Evolutionary conservation across 2,797 vertebrate genomes (phyloP).

Genomic region (Sebastes itinus): DNA sequence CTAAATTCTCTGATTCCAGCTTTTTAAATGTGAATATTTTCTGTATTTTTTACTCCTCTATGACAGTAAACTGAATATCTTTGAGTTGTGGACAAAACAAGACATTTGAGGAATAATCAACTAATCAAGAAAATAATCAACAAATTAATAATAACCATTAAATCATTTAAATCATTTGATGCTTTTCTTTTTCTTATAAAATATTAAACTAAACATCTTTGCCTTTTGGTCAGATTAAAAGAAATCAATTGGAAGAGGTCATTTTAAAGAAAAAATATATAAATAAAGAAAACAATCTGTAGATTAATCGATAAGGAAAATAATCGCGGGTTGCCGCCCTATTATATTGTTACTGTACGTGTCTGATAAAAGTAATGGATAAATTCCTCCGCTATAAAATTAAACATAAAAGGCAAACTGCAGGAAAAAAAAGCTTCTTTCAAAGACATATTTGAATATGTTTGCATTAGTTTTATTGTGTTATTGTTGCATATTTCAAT

Average conservation of each 20-base stretch:
- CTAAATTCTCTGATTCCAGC: no score
- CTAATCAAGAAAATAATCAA: no score
- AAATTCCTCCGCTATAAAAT: neutral
- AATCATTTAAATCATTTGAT: neutral
- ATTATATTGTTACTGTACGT: neutral
- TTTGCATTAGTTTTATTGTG: neutral
- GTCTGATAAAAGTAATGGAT: neutral
- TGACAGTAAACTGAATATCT: no score
- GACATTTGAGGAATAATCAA: no score
- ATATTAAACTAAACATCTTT: neutral
- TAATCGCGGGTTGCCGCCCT: fast-evolving
- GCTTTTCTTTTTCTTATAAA: neutral
- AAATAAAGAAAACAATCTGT: neutral
- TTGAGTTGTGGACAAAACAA: no score
- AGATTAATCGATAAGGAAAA: neutral
- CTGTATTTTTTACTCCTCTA: no score
- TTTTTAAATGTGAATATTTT: no score
- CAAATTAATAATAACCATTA: no score
- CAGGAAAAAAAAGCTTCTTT: neutral
- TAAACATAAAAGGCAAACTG: neutral
- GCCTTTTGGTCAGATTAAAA: neutral
- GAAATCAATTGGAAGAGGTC: neutral
- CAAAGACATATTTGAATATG: neutral
- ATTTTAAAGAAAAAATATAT: neutral
- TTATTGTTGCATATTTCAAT: neutral